Conservation (phyloP, 1,140 invertebrate species). For the Sminthurides bifidus region DNA sequence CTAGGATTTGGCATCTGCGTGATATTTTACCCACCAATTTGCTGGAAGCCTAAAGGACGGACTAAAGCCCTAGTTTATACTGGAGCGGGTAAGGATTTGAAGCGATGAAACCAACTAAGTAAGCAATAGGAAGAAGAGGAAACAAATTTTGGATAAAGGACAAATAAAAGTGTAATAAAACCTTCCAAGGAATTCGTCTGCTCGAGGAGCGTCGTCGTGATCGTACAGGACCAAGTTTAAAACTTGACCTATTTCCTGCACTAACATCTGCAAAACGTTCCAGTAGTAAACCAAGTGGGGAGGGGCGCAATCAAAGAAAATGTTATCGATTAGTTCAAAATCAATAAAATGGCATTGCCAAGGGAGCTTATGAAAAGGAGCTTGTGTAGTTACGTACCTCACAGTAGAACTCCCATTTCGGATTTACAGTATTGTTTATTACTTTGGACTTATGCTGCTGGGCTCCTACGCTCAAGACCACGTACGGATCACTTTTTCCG, state of each 20-base stretch:
- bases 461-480: slow-evolving; percentile 71
- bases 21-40: too few species aligned
- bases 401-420: slow-evolving; percentile 87
- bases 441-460: slow-evolving; percentile 77
- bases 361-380: too few species aligned
- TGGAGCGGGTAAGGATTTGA: neutral
- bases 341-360: too few species aligned
- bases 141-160: neutral
- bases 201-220: slow-evolving; percentile 28
- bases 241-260: slow-evolving; percentile 30
- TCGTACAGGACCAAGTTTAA: slow-evolving; percentile 28
- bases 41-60: too few species aligned
- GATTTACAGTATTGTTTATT: slow-evolving; percentile 82
- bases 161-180: slow-evolving; percentile 20
- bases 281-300: too few species aligned
- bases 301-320: too few species aligned
- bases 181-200: slow-evolving; percentile 39
- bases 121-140: neutral
- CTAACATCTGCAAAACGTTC: slow-evolving; percentile 20
- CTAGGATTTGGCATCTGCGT: too few species aligned
- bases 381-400: slow-evolving; percentile 52
- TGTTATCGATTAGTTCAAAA: too few species aligned
- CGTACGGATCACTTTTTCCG: slow-evolving; percentile 92
- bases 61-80: neutral
- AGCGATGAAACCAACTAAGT: neutral